Evolutionary conservation across 2,888 invertebrate species (phyloP).

Genomic region (Gnatocerus cornutus): DNA sequence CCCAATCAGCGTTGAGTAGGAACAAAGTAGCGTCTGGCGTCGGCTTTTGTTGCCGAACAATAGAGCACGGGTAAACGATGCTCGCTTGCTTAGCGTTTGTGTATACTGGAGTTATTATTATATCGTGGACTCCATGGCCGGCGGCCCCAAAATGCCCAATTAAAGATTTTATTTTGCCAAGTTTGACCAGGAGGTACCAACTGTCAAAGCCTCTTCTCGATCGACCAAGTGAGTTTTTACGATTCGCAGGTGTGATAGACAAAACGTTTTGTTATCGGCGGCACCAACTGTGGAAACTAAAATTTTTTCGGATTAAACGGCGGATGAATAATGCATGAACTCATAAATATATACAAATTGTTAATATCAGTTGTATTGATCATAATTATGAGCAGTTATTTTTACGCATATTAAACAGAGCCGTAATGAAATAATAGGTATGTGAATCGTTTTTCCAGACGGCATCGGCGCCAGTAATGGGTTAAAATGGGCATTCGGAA

Average conservation of each 20-base stretch:
- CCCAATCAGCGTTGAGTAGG: constrained; percentile 67
- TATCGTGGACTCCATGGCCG: constrained; percentile 62
- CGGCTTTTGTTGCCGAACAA: constrained; percentile 68
- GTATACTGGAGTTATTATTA: constrained; percentile 68
- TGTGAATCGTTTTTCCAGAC: constrained; percentile 16
- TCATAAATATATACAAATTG: constrained; percentile 4
- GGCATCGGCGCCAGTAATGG: constrained; percentile 45
- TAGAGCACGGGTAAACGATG: constrained; percentile 68
- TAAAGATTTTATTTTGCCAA: constrained; percentile 66
- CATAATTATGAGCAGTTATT: not conserved
- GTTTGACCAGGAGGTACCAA: no score
- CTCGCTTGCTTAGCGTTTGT: constrained; percentile 69
- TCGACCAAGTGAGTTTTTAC: constrained; percentile 6
- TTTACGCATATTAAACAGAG: constrained; percentile 1
- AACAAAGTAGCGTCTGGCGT: constrained; percentile 69
- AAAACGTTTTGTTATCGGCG: not conserved
- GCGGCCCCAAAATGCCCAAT: constrained; percentile 66
- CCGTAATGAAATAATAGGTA: not conserved
- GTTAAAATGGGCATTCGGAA: constrained; percentile 44
- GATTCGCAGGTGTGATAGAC: constrained; percentile 4
- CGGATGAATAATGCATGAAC: not conserved
- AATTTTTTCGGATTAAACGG: constrained; percentile 6
- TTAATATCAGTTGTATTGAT: constrained; percentile 6
- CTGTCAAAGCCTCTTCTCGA: no score
- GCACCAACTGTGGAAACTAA: constrained; percentile 2